Conservation (phyloP, 1,140 invertebrate species). For the Druon quercuslanigerum region DNA sequence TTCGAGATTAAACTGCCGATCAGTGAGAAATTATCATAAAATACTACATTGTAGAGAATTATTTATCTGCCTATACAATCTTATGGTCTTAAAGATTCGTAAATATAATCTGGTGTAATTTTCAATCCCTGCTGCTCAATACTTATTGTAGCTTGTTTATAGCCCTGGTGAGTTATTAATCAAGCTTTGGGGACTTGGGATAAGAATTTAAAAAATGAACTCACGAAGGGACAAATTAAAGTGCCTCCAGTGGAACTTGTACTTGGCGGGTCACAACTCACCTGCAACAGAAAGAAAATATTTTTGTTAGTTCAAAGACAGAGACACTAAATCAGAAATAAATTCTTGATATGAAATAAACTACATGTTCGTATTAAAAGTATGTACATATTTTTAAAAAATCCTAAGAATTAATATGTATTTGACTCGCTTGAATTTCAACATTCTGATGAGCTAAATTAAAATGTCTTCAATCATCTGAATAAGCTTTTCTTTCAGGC, state of each 20-base stretch:
- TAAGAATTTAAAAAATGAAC: not conserved
- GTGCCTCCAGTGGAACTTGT: not conserved
- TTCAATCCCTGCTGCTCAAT: not conserved
- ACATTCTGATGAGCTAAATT: too few species aligned
- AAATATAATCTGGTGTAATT: conserved; percentile 21
- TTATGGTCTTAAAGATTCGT: not conserved
- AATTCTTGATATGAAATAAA: too few species aligned
- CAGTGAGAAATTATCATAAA: conserved; percentile 2
- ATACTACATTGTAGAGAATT: conserved; percentile 3
- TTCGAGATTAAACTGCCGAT: conserved; percentile 6
- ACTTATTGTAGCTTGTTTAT: not conserved
- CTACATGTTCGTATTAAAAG: too few species aligned
- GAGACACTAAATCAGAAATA: too few species aligned
- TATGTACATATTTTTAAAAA: too few species aligned
- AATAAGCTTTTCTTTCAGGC: too few species aligned
- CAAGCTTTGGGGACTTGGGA: not conserved
- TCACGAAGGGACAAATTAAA: not conserved
- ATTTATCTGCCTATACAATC: not conserved
- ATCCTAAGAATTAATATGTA: too few species aligned
- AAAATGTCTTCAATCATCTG: too few species aligned
- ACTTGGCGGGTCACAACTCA: not conserved
- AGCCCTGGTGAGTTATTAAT: not conserved
- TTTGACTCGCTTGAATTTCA: too few species aligned
- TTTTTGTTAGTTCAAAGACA: not conserved
- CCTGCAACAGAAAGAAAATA: conserved; percentile 7